Conservation (phyloP, 1,140 invertebrate species). For the Papilio aristodemus region DNA sequence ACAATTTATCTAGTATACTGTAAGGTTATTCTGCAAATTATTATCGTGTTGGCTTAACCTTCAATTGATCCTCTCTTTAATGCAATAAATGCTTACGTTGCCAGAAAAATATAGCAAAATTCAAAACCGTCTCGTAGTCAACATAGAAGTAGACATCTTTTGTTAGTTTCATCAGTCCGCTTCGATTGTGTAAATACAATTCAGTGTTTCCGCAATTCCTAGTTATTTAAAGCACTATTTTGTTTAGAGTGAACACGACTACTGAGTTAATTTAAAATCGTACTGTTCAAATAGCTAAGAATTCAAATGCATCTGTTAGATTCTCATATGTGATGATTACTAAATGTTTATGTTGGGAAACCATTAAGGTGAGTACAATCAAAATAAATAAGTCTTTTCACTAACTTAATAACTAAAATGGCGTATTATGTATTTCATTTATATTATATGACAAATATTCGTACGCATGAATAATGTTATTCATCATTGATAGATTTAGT, state of each 20-base stretch:
- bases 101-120: not conserved
- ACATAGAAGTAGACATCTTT: not conserved
- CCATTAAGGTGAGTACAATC: not conserved
- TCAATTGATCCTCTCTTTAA: not conserved
- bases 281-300: slow-evolving; percentile 8
- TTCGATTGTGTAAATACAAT: slow-evolving; percentile 16
- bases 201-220: slow-evolving; percentile 19
- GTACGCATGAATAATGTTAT: not conserved
- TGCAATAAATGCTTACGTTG: not conserved
- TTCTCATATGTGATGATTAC: not conserved
- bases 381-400: not conserved
- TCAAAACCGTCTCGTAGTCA: not conserved
- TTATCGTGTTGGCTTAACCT: too few species aligned
- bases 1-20: not conserved
- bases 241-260: not conserved
- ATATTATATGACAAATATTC: not conserved
- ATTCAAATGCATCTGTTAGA: not conserved
- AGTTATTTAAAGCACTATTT: slow-evolving; percentile 15
- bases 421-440: too few species aligned
- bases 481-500: slow-evolving; percentile 9
- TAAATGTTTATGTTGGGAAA: not conserved
- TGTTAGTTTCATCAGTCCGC: slow-evolving; percentile 16
- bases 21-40: too few species aligned
- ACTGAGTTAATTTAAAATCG: slow-evolving; percentile 19
- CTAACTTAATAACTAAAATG: too few species aligned